A percentile compares a stretch with the other conserved stretches of the same genome.
These are phyloP conservation scores for Tachysurus fulvidraco DNA, from an alignment of 2,113 vertebrate species.

Conservation along the genomic window DNA sequence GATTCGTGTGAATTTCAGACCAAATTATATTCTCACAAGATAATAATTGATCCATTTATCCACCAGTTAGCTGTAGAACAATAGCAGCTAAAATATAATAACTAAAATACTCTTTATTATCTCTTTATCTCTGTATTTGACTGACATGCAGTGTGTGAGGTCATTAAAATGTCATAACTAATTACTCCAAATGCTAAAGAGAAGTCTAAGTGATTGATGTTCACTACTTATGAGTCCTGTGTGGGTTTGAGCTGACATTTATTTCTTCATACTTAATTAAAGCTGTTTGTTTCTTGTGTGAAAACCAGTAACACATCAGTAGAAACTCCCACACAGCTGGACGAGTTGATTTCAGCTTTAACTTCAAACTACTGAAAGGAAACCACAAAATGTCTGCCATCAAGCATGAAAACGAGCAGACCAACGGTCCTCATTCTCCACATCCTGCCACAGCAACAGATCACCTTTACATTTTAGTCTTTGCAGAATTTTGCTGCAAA, in stretches of 20 bases:
- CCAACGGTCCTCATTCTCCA: neutral
- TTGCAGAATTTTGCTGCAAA: neutral
- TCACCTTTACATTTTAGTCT: neutral
- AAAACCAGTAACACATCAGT: neutral
- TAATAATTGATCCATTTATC: neutral
- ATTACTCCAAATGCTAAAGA: neutral
- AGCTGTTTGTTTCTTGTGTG: neutral
- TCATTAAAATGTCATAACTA: neutral
- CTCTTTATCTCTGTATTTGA: neutral
- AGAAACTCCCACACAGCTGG: neutral
- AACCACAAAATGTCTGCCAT: conserved; percentile 12
- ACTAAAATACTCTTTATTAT: neutral
- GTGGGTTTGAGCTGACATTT: conserved; percentile 19
- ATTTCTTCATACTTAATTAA: neutral
- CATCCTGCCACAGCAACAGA: conserved; percentile 20
- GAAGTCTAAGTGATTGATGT: neutral
- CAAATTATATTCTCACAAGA: neutral
- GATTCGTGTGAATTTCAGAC: neutral
- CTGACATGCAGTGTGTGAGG: neutral
- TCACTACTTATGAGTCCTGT: neutral
- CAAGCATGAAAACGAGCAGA: neutral
- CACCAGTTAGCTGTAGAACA: neutral
- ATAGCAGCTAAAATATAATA: neutral
- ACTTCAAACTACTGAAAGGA: neutral
- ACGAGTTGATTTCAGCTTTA: neutral